Base-by-base conservation (phyloP, 2,113 vertebrate genomes). In the Passer montanus region DNA sequence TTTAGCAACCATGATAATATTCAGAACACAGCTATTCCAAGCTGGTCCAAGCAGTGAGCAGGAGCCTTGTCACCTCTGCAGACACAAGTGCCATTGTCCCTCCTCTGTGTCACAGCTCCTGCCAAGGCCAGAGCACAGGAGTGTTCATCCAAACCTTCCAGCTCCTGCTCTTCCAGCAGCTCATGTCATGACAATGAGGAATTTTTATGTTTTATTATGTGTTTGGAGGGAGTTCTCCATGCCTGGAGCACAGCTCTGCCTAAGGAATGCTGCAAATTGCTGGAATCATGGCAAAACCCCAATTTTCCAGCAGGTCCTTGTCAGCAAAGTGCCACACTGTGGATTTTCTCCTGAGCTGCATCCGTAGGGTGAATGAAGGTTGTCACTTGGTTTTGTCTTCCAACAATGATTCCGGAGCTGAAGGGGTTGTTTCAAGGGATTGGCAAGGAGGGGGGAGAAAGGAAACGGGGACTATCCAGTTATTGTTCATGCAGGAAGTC, bases 171-270 rank as follows among this genome's bases (percentile, higher is more conserved):
- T 0, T 83, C 59, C 21, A 67, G n/a, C 13, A 1, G 3, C 47
- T 62, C 2, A 0, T 3, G 2, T n/a, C 21, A 4, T 0, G 1
- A 53, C 9, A 10, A 1, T 0, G 3, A 68, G 35, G 27, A 24
- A 47, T 55, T 80, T 70, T 33, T 8, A 2, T 4, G 9, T 9
- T 64, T 64, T 5, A 1, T 19, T 6, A 6, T 2, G 23, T 28
- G 5, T 59, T 39, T 37, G 35, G 33, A 76, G 30, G 41, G 41
- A 60, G 35, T 5, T 83, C 30, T 60, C 76, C 63, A 44, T 1
- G 9, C 46, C 16, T 1, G 1, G 59, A 73, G 44, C 67, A 13
- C 0, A 0, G 23, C 49, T 73, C 39, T 13, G 30, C 63, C 23
- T 33, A 20, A 80, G 53, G 53, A 94, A 83, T 1, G 33, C 72